Percentiles rank a stretch among this genome's conserved stretches.
These are phyloP conservation scores for Drosophila bipectinata DNA, from an alignment of 1,140 invertebrate species.

Conservation along the genomic window DNA sequence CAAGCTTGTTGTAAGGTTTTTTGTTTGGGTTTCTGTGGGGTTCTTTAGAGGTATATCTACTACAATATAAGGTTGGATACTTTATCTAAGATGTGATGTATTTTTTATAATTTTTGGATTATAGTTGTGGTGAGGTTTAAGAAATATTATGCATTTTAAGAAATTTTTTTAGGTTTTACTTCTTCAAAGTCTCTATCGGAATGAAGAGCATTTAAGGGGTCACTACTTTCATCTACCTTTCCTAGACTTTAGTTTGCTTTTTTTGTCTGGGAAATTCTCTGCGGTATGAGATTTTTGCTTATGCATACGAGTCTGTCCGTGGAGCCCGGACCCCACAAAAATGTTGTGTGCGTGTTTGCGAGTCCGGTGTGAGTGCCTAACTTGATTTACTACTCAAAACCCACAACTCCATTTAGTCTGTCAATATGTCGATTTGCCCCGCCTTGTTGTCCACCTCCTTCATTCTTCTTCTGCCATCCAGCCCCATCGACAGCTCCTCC, in stretches of 20 bases:
- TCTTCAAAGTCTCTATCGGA: background rate
- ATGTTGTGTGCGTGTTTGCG: slow-evolving; percentile 20
- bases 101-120: background rate
- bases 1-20: slow-evolving; percentile 50
- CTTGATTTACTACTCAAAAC: slow-evolving; percentile 83
- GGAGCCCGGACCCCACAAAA: slow-evolving; percentile 16
- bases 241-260: background rate
- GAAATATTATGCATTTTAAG: no score
- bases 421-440: slow-evolving; percentile 82
- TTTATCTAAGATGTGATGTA: background rate
- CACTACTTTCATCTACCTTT: no score
- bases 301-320: slow-evolving; percentile 53
- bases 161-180: no score
- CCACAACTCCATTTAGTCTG: slow-evolving; percentile 83
- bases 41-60: background rate
- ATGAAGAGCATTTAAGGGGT: background rate
- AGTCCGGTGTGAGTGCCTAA: slow-evolving; percentile 65
- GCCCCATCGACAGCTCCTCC: background rate
- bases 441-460: slow-evolving; percentile 56
- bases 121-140: background rate
- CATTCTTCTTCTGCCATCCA: slow-evolving; percentile 10
- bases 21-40: slow-evolving; percentile 7
- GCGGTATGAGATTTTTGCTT: slow-evolving; percentile 70
- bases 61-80: background rate
- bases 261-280: slow-evolving; percentile 54